These are phyloP conservation scores for Thripadectes ignobilis DNA, from an alignment of 2,797 vertebrate species.

Conservation along the genomic window DNA sequence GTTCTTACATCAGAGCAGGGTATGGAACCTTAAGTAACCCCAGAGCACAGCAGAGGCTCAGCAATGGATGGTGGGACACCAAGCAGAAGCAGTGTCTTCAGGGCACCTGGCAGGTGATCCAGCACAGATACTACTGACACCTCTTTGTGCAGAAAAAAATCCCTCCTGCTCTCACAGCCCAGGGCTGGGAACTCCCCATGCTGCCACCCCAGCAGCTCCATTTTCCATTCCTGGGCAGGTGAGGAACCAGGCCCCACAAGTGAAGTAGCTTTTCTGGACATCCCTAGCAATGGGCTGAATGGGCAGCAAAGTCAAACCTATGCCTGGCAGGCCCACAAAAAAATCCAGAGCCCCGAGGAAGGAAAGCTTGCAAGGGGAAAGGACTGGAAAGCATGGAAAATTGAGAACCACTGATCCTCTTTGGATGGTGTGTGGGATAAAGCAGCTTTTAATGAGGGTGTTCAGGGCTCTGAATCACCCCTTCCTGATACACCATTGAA, in stretches of 20 bases:
- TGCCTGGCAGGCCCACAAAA: not conserved
- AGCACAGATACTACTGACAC: not conserved
- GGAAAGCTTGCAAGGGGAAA: accelerated
- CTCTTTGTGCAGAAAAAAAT: not conserved
- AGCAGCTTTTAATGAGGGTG: constrained; percentile 55
- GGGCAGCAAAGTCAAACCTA: not conserved
- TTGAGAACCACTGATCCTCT: not conserved
- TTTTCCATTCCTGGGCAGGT: not conserved
- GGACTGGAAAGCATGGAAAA: not conserved
- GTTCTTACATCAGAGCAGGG: not conserved
- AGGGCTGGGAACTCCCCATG: not conserved
- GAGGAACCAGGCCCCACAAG: not conserved
- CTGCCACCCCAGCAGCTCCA: not conserved
- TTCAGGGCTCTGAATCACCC: not conserved
- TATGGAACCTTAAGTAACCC: not conserved
- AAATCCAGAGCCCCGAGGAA: not conserved
- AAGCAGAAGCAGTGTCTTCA: not conserved
- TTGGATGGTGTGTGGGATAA: not conserved
- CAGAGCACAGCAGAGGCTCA: not conserved
- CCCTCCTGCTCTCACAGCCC: not conserved
- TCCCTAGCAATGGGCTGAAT: not conserved
- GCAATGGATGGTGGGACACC: not conserved
- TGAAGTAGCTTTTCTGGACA: not conserved
- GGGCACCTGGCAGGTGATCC: not conserved
- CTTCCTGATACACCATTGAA: not conserved